Conservation (phyloP, 2,113 vertebrate species). For the Perccottus glenii region DNA sequence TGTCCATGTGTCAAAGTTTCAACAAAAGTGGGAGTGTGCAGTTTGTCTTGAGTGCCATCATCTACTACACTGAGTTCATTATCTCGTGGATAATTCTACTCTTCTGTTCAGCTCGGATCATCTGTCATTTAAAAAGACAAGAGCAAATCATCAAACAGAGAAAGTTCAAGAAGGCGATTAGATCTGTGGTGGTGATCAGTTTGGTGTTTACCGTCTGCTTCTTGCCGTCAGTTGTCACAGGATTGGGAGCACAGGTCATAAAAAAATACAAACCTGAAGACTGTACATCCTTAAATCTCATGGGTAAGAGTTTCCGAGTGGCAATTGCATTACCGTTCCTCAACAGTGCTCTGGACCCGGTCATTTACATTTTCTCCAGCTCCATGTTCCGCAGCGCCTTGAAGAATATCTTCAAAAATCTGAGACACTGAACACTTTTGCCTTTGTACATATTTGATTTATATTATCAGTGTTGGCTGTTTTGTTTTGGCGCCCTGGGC, state of each 20-base stretch:
- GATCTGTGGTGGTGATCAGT: slow-evolving; percentile 45
- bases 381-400: slow-evolving; percentile 54
- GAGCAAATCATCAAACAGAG: slow-evolving; percentile 1
- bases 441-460: no score
- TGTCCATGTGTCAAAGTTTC: slow-evolving; percentile 61
- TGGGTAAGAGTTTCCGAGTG: slow-evolving; percentile 46
- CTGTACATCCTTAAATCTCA: background rate
- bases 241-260: slow-evolving; percentile 27
- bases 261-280: rapidly evolving
- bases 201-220: slow-evolving; percentile 70
- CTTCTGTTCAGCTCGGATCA: slow-evolving; percentile 58
- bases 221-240: slow-evolving; percentile 58
- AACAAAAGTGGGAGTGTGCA: background rate
- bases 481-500: no score
- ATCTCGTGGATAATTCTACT: slow-evolving; percentile 58
- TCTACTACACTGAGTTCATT: slow-evolving; percentile 56
- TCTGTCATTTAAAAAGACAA: slow-evolving; percentile 22
- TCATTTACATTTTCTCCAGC: slow-evolving; percentile 70
- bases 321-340: slow-evolving; percentile 66
- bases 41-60: slow-evolving; percentile 28
- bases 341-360: slow-evolving; percentile 70
- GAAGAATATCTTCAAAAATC: slow-evolving; percentile 29
- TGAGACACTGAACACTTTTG: background rate
- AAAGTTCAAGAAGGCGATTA: slow-evolving; percentile 47
- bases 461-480: no score